Percentiles rank a stretch among this genome's conserved stretches.
Evolutionary conservation across 2,797 vertebrate species (phyloP).

Genomic region (Tangara arthus): DNA sequence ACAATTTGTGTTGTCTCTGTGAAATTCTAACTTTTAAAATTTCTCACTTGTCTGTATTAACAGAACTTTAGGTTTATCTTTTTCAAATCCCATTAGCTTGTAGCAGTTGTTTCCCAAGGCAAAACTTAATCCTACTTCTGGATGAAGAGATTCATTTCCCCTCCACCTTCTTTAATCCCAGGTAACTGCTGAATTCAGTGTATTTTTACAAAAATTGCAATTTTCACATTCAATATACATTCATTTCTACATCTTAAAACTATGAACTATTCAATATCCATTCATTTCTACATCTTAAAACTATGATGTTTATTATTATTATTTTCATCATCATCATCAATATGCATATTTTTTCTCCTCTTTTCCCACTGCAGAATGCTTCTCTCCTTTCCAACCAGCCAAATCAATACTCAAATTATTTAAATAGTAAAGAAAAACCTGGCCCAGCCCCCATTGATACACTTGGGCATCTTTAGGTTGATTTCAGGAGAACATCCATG

Average conservation of each 20-base stretch:
- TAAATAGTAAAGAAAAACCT: not conserved
- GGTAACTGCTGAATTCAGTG: not conserved
- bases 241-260: not conserved
- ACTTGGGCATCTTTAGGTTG: not conserved
- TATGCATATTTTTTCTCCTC: not conserved
- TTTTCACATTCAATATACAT: not conserved
- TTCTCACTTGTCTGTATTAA: not conserved
- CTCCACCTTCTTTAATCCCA: not conserved
- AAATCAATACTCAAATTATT: not conserved
- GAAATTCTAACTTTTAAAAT: not conserved
- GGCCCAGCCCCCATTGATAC: not conserved
- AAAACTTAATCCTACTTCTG: not conserved
- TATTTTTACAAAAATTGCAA: not conserved
- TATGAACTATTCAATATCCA: not conserved
- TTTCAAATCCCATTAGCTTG: not conserved
- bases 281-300: not conserved
- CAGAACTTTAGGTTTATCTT: not conserved
- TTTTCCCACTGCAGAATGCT: not conserved
- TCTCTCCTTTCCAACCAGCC: not conserved
- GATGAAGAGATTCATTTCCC: not conserved
- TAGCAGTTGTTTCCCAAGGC: not conserved
- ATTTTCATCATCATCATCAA: not conserved
- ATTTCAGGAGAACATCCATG: not conserved
- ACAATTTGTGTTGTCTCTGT: not conserved
- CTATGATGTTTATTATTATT: not conserved